These are phyloP conservation scores for Centroberyx gerrardi DNA, from an alignment of 2,797 vertebrate species.

Conservation along the genomic window DNA sequence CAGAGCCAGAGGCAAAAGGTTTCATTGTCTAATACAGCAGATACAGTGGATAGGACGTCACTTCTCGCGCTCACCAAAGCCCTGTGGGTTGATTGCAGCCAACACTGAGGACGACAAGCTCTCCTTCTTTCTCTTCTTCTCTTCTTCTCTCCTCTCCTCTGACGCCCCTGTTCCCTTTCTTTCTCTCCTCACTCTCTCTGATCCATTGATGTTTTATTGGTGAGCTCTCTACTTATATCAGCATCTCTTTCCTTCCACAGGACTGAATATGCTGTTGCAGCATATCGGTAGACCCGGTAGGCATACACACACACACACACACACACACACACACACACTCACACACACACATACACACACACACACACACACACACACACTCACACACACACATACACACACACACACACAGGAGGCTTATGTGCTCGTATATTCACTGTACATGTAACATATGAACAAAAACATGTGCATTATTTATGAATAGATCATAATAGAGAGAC, in stretches of 20 bases:
- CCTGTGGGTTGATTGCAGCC: conserved; percentile 43
- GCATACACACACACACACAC: no score
- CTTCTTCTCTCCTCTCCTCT: not conserved
- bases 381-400: no score
- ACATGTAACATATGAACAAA: no score
- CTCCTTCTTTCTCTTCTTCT: not conserved
- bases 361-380: no score
- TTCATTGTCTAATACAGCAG: conserved; percentile 33
- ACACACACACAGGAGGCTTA: no score
- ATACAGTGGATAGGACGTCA: not conserved
- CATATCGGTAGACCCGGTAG: not conserved
- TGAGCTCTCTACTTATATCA: conserved; percentile 8
- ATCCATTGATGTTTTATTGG: conserved; percentile 32
- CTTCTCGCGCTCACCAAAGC: conserved; percentile 19
- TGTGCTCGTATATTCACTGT: no score
- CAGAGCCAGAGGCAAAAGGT: conserved; percentile 38
- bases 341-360: no score
- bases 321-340: no score
- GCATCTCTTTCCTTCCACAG: conserved; percentile 8
- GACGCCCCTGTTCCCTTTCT: conserved; percentile 9
- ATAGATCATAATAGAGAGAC: no score
- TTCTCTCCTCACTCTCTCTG: conserved; percentile 26
- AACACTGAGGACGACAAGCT: conserved; percentile 28
- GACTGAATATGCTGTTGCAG: conserved; percentile 26
- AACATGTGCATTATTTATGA: no score